phyloP scores from a whole-genome alignment of 2,113 vertebrate genomes.

The Dicerorhinus sumatrensis region DNA sequence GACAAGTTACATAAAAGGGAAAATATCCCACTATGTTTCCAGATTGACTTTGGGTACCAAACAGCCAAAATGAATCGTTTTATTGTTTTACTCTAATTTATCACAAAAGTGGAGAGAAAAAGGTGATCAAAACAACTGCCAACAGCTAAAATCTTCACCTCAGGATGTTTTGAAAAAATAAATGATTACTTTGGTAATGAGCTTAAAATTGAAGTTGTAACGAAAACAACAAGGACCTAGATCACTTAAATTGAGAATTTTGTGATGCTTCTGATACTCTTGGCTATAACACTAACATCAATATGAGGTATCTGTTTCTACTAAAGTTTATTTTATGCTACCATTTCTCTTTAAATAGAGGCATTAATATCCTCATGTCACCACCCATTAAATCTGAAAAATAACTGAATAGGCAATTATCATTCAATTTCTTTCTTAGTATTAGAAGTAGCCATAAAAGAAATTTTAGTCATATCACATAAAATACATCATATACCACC shows the following conservation, averaged over 20 bases:
- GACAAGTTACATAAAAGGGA: neutral
- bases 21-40: neutral
- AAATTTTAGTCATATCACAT: neutral
- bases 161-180: neutral
- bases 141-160: constrained; percentile 8
- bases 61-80: neutral
- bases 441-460: neutral
- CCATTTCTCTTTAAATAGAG: neutral
- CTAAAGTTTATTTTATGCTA: neutral
- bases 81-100: constrained; percentile 17
- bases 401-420: neutral
- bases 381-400: neutral
- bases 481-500: too few species aligned
- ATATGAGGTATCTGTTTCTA: neutral
- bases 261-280: neutral
- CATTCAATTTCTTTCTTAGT: neutral
- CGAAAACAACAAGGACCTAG: neutral
- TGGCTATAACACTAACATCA: neutral
- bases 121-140: neutral
- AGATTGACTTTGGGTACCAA: constrained; percentile 9
- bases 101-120: neutral
- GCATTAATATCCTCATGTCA: neutral
- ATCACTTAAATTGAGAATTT: constrained; percentile 7
- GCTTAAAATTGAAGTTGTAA: constrained; percentile 16
- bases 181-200: constrained; percentile 26